phyloP scores from a whole-genome alignment of 2,113 vertebrate genomes.

The Galbula dea region DNA sequence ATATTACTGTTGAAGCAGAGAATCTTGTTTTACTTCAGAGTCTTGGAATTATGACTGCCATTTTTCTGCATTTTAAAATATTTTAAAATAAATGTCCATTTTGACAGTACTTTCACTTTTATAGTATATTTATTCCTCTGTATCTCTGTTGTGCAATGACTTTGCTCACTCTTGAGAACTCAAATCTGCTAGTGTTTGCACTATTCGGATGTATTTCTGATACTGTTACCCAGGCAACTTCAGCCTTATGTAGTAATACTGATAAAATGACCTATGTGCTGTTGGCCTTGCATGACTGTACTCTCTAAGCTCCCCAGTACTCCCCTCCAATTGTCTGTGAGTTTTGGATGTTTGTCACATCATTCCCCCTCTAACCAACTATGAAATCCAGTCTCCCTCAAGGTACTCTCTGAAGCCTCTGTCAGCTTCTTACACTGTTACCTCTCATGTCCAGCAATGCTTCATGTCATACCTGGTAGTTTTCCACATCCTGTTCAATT shows the following conservation, averaged over 20 bases:
- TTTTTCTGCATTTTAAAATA: background rate
- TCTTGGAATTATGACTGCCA: background rate
- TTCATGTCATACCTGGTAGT: background rate
- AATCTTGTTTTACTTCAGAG: background rate
- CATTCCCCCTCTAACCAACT: background rate
- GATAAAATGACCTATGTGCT: background rate
- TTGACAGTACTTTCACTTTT: background rate
- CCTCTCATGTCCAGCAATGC: background rate
- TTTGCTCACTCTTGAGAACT: background rate
- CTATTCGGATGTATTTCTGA: background rate
- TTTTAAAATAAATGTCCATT: background rate
- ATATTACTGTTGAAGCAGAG: background rate
- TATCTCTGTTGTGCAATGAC: background rate
- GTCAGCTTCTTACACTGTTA: background rate
- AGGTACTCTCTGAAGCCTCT: background rate
- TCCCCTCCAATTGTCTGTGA: background rate
- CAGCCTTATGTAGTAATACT: background rate
- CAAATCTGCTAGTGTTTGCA: background rate
- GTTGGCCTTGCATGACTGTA: background rate
- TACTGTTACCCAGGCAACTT: background rate
- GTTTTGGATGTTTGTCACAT: background rate
- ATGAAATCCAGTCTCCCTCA: background rate
- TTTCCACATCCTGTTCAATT: background rate
- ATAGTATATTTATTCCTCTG: background rate
- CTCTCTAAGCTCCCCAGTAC: background rate